Evolutionary conservation across 2,113 vertebrate species (phyloP).

Genomic region (Brachyhypopomus gauderio): DNA sequence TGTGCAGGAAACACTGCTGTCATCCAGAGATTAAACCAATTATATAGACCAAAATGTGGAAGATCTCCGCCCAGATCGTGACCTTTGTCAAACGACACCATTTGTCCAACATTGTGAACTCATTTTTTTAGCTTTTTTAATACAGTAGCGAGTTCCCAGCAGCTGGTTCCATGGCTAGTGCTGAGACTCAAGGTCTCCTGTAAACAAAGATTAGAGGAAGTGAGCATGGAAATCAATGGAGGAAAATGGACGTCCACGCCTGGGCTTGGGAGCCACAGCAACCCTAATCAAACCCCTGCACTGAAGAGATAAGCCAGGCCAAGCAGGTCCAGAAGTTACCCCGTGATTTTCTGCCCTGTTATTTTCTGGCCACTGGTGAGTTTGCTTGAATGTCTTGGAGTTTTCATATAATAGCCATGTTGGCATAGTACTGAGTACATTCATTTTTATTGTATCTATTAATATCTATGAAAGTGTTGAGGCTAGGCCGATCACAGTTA

Average conservation of each 20-base stretch:
- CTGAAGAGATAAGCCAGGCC: neutral
- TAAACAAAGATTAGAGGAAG: neutral
- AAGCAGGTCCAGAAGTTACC: neutral
- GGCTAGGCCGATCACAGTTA: slow-evolving; percentile 15
- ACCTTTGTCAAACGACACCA: neutral
- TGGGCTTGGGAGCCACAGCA: neutral
- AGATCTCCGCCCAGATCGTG: too few relatives aligned
- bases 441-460: too few relatives aligned
- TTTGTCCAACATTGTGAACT: neutral
- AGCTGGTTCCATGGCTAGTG: neutral
- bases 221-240: neutral
- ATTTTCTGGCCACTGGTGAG: slow-evolving; percentile 1
- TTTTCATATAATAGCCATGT: neutral
- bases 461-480: neutral
- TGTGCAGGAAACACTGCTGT: slow-evolving; percentile 16
- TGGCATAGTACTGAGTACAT: too few relatives aligned
- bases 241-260: neutral
- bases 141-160: neutral
- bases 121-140: neutral
- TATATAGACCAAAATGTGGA: too few relatives aligned
- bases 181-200: neutral
- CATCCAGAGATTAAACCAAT: slow-evolving; percentile 2
- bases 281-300: neutral
- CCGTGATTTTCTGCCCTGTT: too few relatives aligned
- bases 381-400: neutral